Conservation (phyloP, 2,113 vertebrate genomes). For the Ptilorrhoa leucosticta region DNA sequence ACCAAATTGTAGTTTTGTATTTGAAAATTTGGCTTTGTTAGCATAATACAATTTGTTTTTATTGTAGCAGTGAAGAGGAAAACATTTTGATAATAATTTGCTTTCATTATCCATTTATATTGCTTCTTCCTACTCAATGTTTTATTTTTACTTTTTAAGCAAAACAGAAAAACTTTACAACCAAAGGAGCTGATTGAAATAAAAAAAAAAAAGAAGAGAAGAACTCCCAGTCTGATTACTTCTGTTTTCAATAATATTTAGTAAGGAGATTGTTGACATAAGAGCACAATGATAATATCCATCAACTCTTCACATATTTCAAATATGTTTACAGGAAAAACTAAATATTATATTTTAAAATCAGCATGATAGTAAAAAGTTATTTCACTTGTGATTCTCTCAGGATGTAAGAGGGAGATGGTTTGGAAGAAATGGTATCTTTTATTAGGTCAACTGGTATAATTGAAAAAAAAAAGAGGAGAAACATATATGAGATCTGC, state of each 20-base stretch:
- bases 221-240: background rate
- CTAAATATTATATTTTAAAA: background rate
- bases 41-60: conserved; percentile 35
- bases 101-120: conserved; percentile 35
- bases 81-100: conserved; percentile 44
- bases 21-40: conserved; percentile 45
- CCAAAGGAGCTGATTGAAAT: background rate
- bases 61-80: conserved; percentile 8
- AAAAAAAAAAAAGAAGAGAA: background rate
- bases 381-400: background rate
- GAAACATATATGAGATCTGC: background rate
- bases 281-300: background rate
- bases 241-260: background rate
- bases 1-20: conserved; percentile 14
- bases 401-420: background rate
- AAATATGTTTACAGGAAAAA: background rate
- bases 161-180: background rate
- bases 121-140: background rate
- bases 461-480: background rate
- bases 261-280: background rate
- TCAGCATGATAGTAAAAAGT: background rate
- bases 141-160: conserved; percentile 14
- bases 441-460: background rate
- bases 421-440: background rate
- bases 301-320: background rate